Evolutionary conservation across 2,113 vertebrate species (phyloP).

Genomic region (Rana temporaria): DNA sequence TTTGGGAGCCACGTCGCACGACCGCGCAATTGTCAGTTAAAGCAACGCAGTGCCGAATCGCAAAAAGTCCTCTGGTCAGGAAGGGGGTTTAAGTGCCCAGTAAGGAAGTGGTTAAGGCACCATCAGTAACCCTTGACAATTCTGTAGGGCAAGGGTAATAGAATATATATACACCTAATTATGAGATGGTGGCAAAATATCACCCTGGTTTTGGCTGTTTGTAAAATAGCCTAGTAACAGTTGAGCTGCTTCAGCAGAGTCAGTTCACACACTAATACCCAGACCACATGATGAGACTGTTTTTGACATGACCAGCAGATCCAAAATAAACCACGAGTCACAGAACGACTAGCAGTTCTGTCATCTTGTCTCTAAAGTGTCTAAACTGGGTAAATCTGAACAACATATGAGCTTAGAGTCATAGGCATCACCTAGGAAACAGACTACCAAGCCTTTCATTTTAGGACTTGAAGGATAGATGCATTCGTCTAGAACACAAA

Average conservation of each 20-base stretch:
- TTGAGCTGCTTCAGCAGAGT: neutral
- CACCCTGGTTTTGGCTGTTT: too few relatives aligned
- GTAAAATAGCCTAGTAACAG: neutral
- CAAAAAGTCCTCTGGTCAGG: too few relatives aligned
- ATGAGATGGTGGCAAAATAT: too few relatives aligned
- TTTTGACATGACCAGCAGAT: slow-evolving; percentile 41
- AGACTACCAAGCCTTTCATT: slow-evolving; percentile 40
- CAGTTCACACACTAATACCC: neutral
- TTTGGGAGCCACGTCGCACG: too few relatives aligned
- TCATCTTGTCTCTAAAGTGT: slow-evolving; percentile 45
- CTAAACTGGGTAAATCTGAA: slow-evolving; percentile 39
- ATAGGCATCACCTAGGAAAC: slow-evolving; percentile 46
- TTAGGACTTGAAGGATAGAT: slow-evolving; percentile 22
- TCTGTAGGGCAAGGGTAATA: too few relatives aligned
- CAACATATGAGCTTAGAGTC: slow-evolving; percentile 23
- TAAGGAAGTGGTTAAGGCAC: too few relatives aligned
- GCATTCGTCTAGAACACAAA: slow-evolving; percentile 28
- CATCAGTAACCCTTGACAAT: too few relatives aligned
- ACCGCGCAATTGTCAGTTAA: too few relatives aligned
- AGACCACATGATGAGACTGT: neutral
- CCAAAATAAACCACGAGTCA: slow-evolving; percentile 36
- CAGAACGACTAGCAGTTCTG: slow-evolving; percentile 10
- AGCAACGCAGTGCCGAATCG: too few relatives aligned
- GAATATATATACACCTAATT: too few relatives aligned
- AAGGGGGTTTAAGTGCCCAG: too few relatives aligned